These are phyloP conservation scores for Diglossa brunneiventris DNA, from an alignment of 2,113 vertebrate species.

Conservation along the genomic window DNA sequence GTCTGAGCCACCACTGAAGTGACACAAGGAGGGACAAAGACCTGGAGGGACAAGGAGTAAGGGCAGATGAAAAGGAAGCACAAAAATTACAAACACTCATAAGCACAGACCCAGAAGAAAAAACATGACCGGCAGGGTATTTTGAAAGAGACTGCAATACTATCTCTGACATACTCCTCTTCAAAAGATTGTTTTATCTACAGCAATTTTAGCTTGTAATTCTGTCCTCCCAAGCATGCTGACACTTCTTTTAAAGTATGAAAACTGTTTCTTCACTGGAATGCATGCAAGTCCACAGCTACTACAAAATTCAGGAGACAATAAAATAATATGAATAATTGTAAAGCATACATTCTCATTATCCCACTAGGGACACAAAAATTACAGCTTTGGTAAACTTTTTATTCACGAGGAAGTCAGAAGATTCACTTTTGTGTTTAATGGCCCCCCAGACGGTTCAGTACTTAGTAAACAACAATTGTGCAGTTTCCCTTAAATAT, in stretches of 20 bases:
- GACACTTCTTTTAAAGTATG: not conserved
- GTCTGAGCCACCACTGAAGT: not conserved
- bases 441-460: not conserved
- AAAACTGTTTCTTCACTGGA: not conserved
- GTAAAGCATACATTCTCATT: not conserved
- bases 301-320: not conserved
- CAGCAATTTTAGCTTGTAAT: not conserved
- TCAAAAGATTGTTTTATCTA: not conserved
- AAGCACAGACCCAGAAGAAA: not conserved
- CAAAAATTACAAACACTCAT: not conserved
- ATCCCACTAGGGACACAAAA: not conserved
- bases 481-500: slow-evolving; percentile 9
- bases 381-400: not conserved
- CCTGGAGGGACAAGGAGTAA: not conserved
- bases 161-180: not conserved
- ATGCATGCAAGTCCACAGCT: not conserved
- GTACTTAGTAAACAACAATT: not conserved
- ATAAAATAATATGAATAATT: not conserved
- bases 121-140: not conserved
- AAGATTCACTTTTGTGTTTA: not conserved
- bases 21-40: not conserved
- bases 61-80: not conserved
- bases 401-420: not conserved
- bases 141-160: not conserved
- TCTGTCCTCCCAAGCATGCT: not conserved